phyloP scores from a whole-genome alignment of 2,888 invertebrate genomes.

The Coenonympha arcania region DNA sequence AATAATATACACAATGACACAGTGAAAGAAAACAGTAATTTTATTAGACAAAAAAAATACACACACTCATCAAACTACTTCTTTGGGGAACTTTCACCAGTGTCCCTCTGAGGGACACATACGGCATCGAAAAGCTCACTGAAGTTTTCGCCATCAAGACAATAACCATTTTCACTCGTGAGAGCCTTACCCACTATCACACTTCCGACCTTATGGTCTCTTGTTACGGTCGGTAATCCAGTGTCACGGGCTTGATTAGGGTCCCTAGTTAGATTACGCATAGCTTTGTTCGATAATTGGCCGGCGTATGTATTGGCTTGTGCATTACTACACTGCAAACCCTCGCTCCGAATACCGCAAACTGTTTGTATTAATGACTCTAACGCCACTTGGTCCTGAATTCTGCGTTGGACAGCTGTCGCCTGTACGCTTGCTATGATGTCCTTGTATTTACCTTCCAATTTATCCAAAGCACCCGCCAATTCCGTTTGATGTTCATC shows the following conservation, averaged over 20 bases:
- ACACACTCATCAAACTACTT: not conserved
- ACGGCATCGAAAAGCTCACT: conserved; percentile 57
- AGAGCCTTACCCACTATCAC: conserved; percentile 39
- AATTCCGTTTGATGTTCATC: conserved; percentile 54
- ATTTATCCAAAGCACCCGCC: conserved; percentile 47
- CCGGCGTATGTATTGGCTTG: conserved; percentile 29
- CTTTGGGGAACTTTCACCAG: conserved; percentile 25
- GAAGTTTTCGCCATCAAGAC: conserved; percentile 52
- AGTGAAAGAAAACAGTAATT: too few relatives aligned
- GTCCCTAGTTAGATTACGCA: conserved; percentile 38
- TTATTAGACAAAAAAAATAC: not conserved
- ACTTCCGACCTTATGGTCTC: conserved; percentile 43
- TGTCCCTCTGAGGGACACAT: conserved; percentile 59
- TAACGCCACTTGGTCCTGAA: conserved; percentile 58
- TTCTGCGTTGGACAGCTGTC: conserved; percentile 58
- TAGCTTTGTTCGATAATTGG: conserved; percentile 37
- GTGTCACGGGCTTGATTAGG: conserved; percentile 37
- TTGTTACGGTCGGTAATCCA: conserved; percentile 41
- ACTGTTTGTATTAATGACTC: conserved; percentile 56
- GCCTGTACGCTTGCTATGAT: conserved; percentile 62
- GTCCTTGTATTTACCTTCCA: conserved; percentile 61
- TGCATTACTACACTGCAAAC: conserved; percentile 20
- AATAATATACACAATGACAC: too few relatives aligned
- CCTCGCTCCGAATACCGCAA: conserved; percentile 40
- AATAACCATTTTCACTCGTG: conserved; percentile 47